Evolutionary conservation across 2,797 vertebrate genomes (phyloP).

Genomic region (Pipistrellus kuhlii): DNA sequence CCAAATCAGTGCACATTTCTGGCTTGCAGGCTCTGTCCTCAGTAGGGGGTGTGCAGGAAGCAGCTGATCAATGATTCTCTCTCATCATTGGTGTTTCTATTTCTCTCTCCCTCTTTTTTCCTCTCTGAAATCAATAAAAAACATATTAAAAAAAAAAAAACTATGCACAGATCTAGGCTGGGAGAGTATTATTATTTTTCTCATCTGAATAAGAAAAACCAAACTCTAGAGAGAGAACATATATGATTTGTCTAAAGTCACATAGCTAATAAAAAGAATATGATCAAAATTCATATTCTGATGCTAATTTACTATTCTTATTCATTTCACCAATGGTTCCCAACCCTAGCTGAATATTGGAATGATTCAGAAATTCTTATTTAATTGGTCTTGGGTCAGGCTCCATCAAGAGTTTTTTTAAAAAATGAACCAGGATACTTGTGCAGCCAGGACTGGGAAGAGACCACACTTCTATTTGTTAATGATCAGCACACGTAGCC

Average conservation of each 20-base stretch:
- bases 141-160: neutral
- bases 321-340: neutral
- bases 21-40: too few relatives aligned
- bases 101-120: too few relatives aligned
- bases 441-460: neutral
- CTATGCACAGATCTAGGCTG: neutral
- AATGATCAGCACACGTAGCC: neutral
- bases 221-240: neutral
- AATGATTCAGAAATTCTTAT: conserved; percentile 37
- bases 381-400: neutral
- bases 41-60: too few relatives aligned
- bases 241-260: neutral
- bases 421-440: neutral
- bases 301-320: neutral
- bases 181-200: neutral
- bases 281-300: conserved; percentile 7
- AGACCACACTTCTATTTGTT: neutral
- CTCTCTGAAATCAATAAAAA: too few relatives aligned
- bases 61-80: too few relatives aligned
- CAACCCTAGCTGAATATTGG: neutral
- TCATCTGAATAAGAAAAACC: neutral
- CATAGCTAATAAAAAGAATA: neutral
- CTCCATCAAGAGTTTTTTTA: neutral
- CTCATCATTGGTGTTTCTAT: too few relatives aligned
- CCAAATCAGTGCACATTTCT: too few relatives aligned